Percentiles rank a stretch among this genome's conserved stretches.
Evolutionary conservation across 1,140 invertebrate species (phyloP).

Genomic region (Heterodera carotae): DNA sequence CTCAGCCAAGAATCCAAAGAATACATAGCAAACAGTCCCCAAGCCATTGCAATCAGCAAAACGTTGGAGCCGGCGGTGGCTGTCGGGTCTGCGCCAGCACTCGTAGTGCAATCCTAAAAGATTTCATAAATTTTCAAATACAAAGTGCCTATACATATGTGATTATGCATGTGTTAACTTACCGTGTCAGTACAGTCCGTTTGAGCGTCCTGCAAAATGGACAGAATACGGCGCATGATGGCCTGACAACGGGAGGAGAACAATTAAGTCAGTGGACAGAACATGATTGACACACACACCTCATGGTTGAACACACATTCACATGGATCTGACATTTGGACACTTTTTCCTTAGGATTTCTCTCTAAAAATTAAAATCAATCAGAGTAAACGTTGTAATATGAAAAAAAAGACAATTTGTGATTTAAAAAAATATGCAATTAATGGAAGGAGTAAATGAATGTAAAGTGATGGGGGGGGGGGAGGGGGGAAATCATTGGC

Average conservation of each 20-base stretch:
- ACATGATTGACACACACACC: not conserved
- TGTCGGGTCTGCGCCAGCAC: constrained; percentile 1
- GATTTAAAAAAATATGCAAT: too few species aligned
- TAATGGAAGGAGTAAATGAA: not conserved
- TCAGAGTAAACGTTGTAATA: too few species aligned
- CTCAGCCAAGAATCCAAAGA: too few species aligned
- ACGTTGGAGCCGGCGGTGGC: constrained; percentile 26
- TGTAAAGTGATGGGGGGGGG: not conserved
- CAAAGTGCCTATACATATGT: too few species aligned
- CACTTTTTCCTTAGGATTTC: not conserved
- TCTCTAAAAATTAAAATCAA: too few species aligned
- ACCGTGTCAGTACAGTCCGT: constrained; percentile 36
- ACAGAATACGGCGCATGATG: constrained; percentile 41
- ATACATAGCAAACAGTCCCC: constrained; percentile 38
- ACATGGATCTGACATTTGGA: constrained; percentile 37
- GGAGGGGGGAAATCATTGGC: not conserved
- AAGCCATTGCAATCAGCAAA: constrained; percentile 40
- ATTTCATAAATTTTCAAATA: not conserved
- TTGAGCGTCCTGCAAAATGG: constrained; percentile 39
- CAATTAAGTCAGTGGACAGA: not conserved
- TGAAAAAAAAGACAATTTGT: too few species aligned
- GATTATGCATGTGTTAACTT: not conserved
- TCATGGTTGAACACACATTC: constrained; percentile 48
- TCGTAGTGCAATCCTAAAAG: constrained; percentile 25
- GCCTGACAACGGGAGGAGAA: not conserved